These are phyloP conservation scores for Terrapene triunguis DNA, from an alignment of 2,113 vertebrate genomes.

Conservation along the genomic window DNA sequence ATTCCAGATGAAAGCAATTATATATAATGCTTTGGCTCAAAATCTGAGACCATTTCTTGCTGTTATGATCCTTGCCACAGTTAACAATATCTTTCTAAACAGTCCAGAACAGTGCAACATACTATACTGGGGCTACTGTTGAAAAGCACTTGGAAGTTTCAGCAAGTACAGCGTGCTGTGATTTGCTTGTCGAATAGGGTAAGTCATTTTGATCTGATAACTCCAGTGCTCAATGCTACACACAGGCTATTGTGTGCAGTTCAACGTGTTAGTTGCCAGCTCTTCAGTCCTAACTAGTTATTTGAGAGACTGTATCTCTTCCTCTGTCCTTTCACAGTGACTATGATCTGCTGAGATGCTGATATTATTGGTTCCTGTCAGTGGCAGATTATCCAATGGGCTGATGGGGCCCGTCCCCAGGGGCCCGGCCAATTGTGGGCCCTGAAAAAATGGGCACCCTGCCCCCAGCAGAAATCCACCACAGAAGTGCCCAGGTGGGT, in stretches of 20 bases:
- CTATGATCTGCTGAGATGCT: background rate
- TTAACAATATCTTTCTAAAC: background rate
- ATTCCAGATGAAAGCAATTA: background rate
- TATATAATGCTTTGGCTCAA: background rate
- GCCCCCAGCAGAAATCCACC: no score
- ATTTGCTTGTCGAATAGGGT: background rate
- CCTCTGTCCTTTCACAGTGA: background rate
- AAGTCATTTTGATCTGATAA: background rate
- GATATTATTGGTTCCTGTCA: background rate
- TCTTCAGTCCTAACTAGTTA: background rate
- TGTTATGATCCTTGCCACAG: background rate
- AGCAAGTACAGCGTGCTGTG: background rate
- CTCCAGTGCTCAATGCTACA: background rate
- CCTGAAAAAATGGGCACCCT: no score
- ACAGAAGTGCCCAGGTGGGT: no score
- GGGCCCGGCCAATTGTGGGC: no score
- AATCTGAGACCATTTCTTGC: background rate
- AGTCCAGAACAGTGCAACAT: background rate
- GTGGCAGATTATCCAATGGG: background rate
- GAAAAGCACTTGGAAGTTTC: background rate
- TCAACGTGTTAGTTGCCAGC: background rate
- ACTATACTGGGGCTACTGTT: background rate
- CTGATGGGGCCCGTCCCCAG: no score
- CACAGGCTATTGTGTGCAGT: background rate
- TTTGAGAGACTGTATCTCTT: background rate